A percentile compares a stretch with the other conserved stretches of the same genome.
These are phyloP conservation scores for Tetrao urogallus DNA, from an alignment of 2,113 vertebrate genomes.

Conservation along the genomic window DNA sequence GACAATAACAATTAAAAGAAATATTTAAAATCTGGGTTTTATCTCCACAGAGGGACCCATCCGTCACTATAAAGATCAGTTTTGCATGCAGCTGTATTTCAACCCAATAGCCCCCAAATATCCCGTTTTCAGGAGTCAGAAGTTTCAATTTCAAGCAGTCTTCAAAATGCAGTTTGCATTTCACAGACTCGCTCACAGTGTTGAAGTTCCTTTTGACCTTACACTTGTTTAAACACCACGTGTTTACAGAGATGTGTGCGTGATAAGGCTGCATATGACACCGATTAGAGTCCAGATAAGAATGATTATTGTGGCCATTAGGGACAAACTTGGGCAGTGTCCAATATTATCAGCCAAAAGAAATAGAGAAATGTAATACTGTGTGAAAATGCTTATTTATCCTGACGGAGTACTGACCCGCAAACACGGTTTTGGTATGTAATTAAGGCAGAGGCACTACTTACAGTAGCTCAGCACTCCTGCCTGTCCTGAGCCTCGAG, in stretches of 20 bases:
- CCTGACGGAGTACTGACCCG: slow-evolving; percentile 48
- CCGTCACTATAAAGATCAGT: slow-evolving; percentile 54
- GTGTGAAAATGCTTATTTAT: slow-evolving; percentile 68
- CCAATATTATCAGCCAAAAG: slow-evolving; percentile 63
- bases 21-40: slow-evolving; percentile 73
- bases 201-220: slow-evolving; percentile 52
- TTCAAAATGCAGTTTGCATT: background rate
- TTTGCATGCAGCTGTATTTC: slow-evolving; percentile 60
- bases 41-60: slow-evolving; percentile 66
- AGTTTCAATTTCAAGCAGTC: background rate
- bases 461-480: slow-evolving; percentile 23
- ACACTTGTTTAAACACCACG: slow-evolving; percentile 32
- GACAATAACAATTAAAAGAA: slow-evolving; percentile 77
- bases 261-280: slow-evolving; percentile 65
- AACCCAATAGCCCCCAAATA: slow-evolving; percentile 25
- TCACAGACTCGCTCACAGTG: slow-evolving; percentile 37
- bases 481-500: background rate
- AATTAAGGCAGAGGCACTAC: background rate
- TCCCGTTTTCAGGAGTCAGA: slow-evolving; percentile 12
- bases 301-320: slow-evolving; percentile 55
- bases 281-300: slow-evolving; percentile 63
- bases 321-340: slow-evolving; percentile 39
- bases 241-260: slow-evolving; percentile 57
- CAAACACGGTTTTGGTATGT: slow-evolving; percentile 26
- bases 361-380: slow-evolving; percentile 27